Evolutionary conservation across 2,888 invertebrate genomes (phyloP), one percentile per base, ranked within the genome.

Genomic region (Alentia gelatinosa): DNA sequence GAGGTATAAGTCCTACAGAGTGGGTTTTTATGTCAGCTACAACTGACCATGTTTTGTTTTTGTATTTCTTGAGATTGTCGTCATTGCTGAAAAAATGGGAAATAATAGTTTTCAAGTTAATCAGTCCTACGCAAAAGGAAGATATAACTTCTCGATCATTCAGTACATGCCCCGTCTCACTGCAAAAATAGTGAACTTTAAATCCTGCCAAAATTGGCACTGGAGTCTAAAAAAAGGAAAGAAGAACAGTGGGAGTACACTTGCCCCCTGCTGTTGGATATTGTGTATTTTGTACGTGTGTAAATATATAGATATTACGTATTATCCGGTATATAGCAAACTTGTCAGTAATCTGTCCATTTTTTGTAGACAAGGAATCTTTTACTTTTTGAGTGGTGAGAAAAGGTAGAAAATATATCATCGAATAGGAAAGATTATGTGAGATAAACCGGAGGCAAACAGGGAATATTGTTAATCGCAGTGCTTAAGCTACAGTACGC

Each of bases 291-390:
- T 79, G 37, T 79, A 79, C 30, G 26, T 63, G 63, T 63, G n/a
- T 74, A 74, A 30, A 74, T 26, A 79, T 79, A 79, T 79, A 79
- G 79, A 39, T 79, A 79, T 79, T 39, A 39, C n/a, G 39, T 79
- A 79, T 79, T 39, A 79, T 35, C 79, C 79, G 12, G n/a, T 79
- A 39, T 79, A 79, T 79, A 79, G 79, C 35, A 9, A 3, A 79
- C 12, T 39, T 79, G 79, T 79, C 79, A 79, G 79, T 79, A 39
- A 35, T 79, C 79, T 79, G 79, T 79, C 79, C 79, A 79, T 19
- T 79, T 79, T 35, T 35, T 39, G 79, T 79, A 79, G 79, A 26
- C 35, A 35, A 79, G 39, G 39, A 37, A 68, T 68, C 68, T 26
- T 19, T 68, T 68, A 68, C 12, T 68, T 47, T 47, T 26, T 68